Percentiles rank a stretch among this genome's conserved stretches.
These are phyloP conservation scores for Bombycilla garrulus DNA, from an alignment of 2,113 vertebrate genomes.

Conservation along the genomic window DNA sequence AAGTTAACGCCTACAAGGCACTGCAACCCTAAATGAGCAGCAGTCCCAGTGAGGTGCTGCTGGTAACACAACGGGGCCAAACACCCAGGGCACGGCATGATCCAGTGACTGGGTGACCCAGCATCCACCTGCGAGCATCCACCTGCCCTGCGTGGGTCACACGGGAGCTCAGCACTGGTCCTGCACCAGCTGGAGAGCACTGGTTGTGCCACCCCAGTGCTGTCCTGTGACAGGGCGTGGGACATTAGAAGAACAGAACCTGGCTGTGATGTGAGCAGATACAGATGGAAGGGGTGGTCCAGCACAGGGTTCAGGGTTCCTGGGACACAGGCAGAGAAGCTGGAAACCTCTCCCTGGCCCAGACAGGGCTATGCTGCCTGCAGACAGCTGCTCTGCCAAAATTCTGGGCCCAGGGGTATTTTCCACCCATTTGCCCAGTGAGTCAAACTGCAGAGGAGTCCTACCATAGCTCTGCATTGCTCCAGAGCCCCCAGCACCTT, in stretches of 20 bases:
- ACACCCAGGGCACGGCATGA: neutral
- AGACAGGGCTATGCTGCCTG: fast-evolving
- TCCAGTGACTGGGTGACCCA: neutral
- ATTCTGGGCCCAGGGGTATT: neutral
- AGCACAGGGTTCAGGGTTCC: fast-evolving
- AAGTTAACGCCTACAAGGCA: fast-evolving
- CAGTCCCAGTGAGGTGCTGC: neutral
- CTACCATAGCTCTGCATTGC: neutral
- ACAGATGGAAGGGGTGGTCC: neutral
- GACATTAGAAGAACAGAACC: neutral
- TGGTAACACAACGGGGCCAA: fast-evolving
- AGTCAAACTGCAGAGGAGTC: neutral
- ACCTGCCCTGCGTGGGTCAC: neutral
- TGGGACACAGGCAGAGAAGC: neutral
- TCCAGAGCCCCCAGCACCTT: neutral
- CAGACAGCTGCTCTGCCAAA: neutral
- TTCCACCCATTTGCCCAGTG: fast-evolving
- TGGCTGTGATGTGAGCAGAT: neutral
- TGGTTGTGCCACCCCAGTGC: fast-evolving
- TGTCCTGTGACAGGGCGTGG: fast-evolving
- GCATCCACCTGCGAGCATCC: fast-evolving
- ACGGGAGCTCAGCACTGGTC: fast-evolving
- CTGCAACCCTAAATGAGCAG: fast-evolving
- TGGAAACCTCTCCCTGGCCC: neutral
- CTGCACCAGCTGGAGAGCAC: neutral